Percentiles rank a stretch among this genome's conserved stretches.
phyloP scores from a whole-genome alignment of 2,113 vertebrate genomes.

The Amblyopsis rosae region DNA sequence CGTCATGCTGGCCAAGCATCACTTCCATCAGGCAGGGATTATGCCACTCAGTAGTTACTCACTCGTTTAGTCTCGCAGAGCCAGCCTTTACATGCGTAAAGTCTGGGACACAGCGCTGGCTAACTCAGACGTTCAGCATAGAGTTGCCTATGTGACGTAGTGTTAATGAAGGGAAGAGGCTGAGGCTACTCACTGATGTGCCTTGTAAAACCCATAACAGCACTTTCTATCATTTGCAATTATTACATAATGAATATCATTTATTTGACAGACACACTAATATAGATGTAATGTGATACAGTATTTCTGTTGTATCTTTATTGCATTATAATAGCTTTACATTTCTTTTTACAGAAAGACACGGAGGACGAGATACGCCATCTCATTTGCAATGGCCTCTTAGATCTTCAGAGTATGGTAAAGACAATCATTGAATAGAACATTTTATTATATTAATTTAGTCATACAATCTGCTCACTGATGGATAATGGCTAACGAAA shows the following conservation, averaged over 20 bases:
- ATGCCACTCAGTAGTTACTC: neutral
- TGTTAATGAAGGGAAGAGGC: too few species aligned
- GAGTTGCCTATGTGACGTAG: too few species aligned
- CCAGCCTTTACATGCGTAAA: too few species aligned
- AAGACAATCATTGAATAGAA: constrained; percentile 26
- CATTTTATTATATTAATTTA: neutral
- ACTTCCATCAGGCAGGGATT: constrained; percentile 82
- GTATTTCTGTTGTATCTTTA: neutral
- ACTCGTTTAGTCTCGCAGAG: neutral
- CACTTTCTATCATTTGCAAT: neutral
- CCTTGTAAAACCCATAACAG: neutral
- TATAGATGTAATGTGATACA: neutral
- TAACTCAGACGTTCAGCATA: neutral
- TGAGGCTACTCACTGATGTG: neutral
- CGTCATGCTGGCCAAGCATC: constrained; percentile 83
- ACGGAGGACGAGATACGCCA: constrained; percentile 90
- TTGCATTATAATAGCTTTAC: neutral
- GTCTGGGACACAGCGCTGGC: too few species aligned
- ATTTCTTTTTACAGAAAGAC: constrained; percentile 84
- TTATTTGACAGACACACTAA: neutral
- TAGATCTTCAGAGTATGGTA: constrained; percentile 83
- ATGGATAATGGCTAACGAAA: neutral
- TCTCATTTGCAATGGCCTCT: constrained; percentile 76
- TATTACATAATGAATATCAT: neutral
- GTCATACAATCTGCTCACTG: neutral